Evolutionary conservation across 2,797 vertebrate species (phyloP).

Genomic region (Cossypha caffra): DNA sequence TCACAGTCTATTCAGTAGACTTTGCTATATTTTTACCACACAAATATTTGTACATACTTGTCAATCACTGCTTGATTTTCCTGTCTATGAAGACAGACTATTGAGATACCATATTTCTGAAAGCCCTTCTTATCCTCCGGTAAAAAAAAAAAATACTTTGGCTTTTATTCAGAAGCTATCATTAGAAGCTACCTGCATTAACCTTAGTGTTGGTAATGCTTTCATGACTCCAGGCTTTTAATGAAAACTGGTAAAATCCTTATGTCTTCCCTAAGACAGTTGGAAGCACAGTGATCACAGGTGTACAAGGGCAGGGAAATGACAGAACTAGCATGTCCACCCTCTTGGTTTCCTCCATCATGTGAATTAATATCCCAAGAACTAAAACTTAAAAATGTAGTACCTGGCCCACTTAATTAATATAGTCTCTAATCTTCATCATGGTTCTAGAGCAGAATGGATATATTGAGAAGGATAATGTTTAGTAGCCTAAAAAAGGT

Average conservation of each 20-base stretch:
- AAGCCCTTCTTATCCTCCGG: not conserved
- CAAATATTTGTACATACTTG: not conserved
- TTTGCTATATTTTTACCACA: not conserved
- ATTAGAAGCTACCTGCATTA: not conserved
- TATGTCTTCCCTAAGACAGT: not conserved
- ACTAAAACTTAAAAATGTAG: not conserved
- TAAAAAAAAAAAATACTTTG: not conserved
- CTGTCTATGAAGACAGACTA: not conserved
- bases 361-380: not conserved
- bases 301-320: not conserved
- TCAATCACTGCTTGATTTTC: not conserved
- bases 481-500: not conserved
- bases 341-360: not conserved
- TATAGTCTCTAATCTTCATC: not conserved
- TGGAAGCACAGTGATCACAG: not conserved
- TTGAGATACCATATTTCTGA: not conserved
- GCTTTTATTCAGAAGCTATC: not conserved
- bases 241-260: not conserved
- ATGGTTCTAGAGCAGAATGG: not conserved
- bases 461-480: fast-evolving
- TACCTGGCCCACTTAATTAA: not conserved
- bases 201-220: not conserved
- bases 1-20: not conserved
- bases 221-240: not conserved
- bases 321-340: not conserved